Percentiles rank a stretch among this genome's conserved stretches.
phyloP scores from a whole-genome alignment of 37 sponge, comb jelly and placozoan genomes.

The Petrosia ficiformis region DNA sequence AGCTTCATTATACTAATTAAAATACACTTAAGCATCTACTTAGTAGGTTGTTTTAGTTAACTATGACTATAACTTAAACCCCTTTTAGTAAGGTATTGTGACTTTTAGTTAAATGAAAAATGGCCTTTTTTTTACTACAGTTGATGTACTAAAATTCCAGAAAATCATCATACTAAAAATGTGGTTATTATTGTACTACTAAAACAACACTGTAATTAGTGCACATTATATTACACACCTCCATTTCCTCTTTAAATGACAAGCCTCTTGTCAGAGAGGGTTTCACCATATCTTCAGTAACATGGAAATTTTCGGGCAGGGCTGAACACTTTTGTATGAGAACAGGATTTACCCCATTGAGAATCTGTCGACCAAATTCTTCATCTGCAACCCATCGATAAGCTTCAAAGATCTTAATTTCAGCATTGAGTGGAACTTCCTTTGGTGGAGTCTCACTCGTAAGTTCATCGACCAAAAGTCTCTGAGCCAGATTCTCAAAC shows the following conservation, averaged over 20 bases:
- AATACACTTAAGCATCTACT: too few species aligned
- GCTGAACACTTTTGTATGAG: slow-evolving; percentile 27
- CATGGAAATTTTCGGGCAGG: slow-evolving; percentile 59
- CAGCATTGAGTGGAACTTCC: background rate
- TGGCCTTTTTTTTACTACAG: too few species aligned
- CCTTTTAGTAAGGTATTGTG: too few species aligned
- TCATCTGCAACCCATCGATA: slow-evolving; percentile 57
- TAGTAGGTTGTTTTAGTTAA: too few species aligned
- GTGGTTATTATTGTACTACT: too few species aligned
- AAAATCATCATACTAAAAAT: background rate
- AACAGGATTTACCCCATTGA: slow-evolving; percentile 69
- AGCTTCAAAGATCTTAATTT: background rate
- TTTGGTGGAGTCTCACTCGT: background rate
- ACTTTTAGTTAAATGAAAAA: too few species aligned
- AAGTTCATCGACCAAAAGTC: background rate
- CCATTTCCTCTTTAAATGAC: slow-evolving; percentile 49
- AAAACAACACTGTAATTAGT: too few species aligned
- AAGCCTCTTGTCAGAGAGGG: slow-evolving; percentile 22
- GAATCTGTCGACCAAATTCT: slow-evolving; percentile 69
- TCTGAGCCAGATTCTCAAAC: background rate
- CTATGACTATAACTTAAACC: too few species aligned
- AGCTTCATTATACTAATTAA: too few species aligned
- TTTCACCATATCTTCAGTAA: slow-evolving; percentile 57
- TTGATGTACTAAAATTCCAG: background rate
- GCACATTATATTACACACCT: too few species aligned